Conservation (phyloP, 2,888 invertebrate genomes). For the Mactromeris polynyma region DNA sequence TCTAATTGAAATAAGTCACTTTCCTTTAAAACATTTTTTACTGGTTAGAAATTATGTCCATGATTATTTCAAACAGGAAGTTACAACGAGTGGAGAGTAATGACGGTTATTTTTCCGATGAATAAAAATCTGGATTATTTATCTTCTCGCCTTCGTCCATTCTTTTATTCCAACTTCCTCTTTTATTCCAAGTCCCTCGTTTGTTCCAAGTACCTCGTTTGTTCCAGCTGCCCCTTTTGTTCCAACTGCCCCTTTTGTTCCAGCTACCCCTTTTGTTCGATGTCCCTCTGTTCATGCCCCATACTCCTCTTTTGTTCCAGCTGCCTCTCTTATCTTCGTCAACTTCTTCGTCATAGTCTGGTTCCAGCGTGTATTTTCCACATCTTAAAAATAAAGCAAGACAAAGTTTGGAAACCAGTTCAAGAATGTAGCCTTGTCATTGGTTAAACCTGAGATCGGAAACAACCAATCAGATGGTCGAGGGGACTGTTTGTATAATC, state of each 20-base stretch:
- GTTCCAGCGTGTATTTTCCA: constrained; percentile 37
- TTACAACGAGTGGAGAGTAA: not conserved
- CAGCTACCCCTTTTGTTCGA: constrained; percentile 62
- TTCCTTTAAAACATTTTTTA: too few relatives aligned
- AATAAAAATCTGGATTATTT: constrained; percentile 18
- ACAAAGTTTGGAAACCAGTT: too few relatives aligned
- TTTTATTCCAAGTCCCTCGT: constrained; percentile 54
- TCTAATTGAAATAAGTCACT: too few relatives aligned
- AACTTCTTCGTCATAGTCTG: constrained; percentile 23
- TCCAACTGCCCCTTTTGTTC: constrained; percentile 58
- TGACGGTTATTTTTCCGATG: not conserved
- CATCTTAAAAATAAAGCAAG: constrained; percentile 40
- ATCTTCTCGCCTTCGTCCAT: constrained; percentile 26
- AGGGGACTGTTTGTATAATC: too few relatives aligned
- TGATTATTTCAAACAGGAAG: not conserved
- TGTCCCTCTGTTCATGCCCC: constrained; percentile 64
- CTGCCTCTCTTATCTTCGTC: constrained; percentile 51
- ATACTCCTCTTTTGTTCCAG: constrained; percentile 67
- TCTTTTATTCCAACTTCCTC: constrained; percentile 65
- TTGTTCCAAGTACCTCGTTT: constrained; percentile 66
- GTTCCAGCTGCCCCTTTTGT: constrained; percentile 57
- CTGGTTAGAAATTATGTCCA: too few relatives aligned
- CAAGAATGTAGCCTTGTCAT: too few relatives aligned
- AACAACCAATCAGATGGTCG: too few relatives aligned
- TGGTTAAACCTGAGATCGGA: too few relatives aligned